phyloP scores from a whole-genome alignment of 2,888 invertebrate genomes.

The Philopedon plagiatum region DNA sequence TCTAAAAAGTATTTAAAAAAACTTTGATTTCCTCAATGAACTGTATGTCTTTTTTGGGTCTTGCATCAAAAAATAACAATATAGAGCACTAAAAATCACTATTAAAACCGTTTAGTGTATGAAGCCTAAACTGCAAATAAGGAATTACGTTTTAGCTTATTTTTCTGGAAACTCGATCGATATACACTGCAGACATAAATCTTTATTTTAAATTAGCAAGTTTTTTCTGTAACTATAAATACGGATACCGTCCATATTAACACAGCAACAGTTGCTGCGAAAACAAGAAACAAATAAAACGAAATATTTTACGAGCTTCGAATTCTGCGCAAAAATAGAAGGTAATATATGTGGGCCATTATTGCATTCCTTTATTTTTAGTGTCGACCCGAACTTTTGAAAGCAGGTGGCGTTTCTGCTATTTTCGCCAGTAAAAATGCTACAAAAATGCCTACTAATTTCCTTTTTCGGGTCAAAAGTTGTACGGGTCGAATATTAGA shows the following conservation, averaged over 20 bases:
- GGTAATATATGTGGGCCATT: conserved; percentile 45
- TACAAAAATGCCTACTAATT: conserved; percentile 46
- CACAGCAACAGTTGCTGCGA: conserved; percentile 23
- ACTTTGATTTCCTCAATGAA: too few relatives aligned
- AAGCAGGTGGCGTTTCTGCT: conserved; percentile 44
- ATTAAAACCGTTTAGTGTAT: too few relatives aligned
- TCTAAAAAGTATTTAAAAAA: too few relatives aligned
- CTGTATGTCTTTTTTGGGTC: too few relatives aligned
- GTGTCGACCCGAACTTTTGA: conserved; percentile 27
- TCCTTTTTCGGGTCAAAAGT: conserved; percentile 27
- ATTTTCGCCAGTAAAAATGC: conserved; percentile 42
- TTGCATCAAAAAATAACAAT: too few relatives aligned
- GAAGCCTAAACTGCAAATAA: too few relatives aligned
- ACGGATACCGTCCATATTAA: conserved; percentile 4
- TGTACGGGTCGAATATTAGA: conserved; percentile 21
- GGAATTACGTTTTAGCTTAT: too few relatives aligned
- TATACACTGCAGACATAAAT: neutral
- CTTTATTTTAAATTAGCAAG: neutral
- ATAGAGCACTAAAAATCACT: too few relatives aligned
- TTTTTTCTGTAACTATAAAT: neutral
- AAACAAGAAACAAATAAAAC: conserved; percentile 25
- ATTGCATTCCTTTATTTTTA: conserved; percentile 45
- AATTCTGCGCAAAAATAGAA: conserved; percentile 41
- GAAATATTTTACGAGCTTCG: conserved; percentile 20
- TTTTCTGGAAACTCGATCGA: too few relatives aligned